These are phyloP conservation scores for Coelopa frigida DNA, from an alignment of 1,140 invertebrate genomes.

Conservation along the genomic window DNA sequence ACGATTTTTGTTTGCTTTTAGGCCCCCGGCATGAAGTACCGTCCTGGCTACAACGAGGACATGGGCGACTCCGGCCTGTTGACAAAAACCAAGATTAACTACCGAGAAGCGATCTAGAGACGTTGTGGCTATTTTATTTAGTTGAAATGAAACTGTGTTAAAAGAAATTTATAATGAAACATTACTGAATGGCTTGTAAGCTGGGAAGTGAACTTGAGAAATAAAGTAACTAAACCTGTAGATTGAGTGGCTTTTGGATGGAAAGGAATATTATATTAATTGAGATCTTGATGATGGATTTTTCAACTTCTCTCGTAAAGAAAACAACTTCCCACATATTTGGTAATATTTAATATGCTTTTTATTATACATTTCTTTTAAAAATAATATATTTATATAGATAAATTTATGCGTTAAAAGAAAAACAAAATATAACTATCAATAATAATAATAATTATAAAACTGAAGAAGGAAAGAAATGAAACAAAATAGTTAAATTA, in stretches of 20 bases:
- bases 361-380: conserved; percentile 7
- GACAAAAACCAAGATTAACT: conserved; percentile 43
- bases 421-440: background rate
- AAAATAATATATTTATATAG: background rate
- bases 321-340: background rate
- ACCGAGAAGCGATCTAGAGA: conserved; percentile 24
- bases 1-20: conserved; percentile 30
- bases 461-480: background rate
- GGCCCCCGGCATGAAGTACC: conserved; percentile 51
- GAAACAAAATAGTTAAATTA: background rate
- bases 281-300: too few relatives aligned
- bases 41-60: conserved; percentile 49
- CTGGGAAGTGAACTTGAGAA: background rate
- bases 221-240: background rate
- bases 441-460: background rate
- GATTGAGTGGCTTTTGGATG: background rate
- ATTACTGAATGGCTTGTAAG: background rate
- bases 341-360: background rate
- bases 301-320: too few relatives aligned
- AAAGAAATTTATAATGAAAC: background rate
- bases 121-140: conserved; percentile 5
- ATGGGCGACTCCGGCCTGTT: conserved; percentile 49
- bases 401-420: background rate
- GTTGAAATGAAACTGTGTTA: background rate
- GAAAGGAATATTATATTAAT: too few relatives aligned